These are phyloP conservation scores for Lordiphosa stackelbergi DNA, from an alignment of 1,140 invertebrate species.

Conservation along the genomic window DNA sequence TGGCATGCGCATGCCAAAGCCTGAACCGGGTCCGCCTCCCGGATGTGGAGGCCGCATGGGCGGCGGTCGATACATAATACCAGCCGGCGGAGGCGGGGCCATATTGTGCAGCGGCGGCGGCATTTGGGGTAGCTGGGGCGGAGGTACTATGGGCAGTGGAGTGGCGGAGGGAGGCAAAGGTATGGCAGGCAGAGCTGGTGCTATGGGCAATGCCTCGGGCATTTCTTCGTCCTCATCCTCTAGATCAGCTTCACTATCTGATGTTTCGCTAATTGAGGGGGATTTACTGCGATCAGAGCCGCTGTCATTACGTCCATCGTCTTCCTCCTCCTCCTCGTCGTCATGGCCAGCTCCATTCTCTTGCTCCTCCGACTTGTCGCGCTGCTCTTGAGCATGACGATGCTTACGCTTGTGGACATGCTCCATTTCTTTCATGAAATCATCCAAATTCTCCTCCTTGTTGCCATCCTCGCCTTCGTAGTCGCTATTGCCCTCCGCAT, in stretches of 20 bases:
- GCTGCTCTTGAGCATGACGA: slow-evolving; percentile 34
- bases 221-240: slow-evolving; percentile 32
- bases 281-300: slow-evolving; percentile 42
- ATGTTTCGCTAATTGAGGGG: slow-evolving; percentile 18
- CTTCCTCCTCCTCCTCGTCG: slow-evolving; percentile 26
- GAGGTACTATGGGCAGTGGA: slow-evolving; percentile 28
- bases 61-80: slow-evolving; percentile 82
- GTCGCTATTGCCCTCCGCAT: slow-evolving; percentile 79
- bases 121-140: slow-evolving; percentile 65
- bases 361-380: slow-evolving; percentile 28
- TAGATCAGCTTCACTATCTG: background rate
- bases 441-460: slow-evolving; percentile 84
- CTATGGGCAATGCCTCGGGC: slow-evolving; percentile 27
- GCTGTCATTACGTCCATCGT: slow-evolving; percentile 19
- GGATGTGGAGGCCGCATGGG: slow-evolving; percentile 78
- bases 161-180: slow-evolving; percentile 39
- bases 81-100: slow-evolving; percentile 50
- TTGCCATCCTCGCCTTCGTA: slow-evolving; percentile 33
- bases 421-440: slow-evolving; percentile 94
- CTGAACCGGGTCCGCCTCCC: slow-evolving; percentile 41
- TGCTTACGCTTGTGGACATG: slow-evolving; percentile 86
- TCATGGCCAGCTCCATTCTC: slow-evolving; percentile 12
- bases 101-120: slow-evolving; percentile 60
- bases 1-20: slow-evolving; percentile 77
- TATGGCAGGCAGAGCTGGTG: slow-evolving; percentile 47